Conservation (phyloP, 2,888 invertebrate species). For the Ochropleura leucogaster region DNA sequence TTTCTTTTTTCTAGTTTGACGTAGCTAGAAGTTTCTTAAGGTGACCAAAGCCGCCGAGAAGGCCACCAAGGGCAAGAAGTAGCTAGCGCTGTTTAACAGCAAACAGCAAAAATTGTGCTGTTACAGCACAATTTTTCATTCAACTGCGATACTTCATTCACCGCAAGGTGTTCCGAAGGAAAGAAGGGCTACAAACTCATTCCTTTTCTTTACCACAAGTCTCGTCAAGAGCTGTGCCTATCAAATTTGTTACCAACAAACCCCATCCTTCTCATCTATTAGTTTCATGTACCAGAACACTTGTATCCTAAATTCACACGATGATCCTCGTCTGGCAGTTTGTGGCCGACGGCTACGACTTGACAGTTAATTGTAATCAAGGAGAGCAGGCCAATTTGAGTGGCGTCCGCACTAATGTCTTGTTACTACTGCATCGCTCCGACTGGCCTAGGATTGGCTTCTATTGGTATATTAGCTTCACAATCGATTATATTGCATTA, state of each 20-base stretch:
- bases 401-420: constrained; percentile 77
- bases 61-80: constrained; percentile 98
- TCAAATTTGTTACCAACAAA: constrained; percentile 14
- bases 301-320: constrained; percentile 70
- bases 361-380: constrained; percentile 84
- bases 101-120: too few relatives aligned
- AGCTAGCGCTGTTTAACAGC: constrained; percentile 92
- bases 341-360: constrained; percentile 76
- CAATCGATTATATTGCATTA: constrained; percentile 41
- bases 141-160: constrained; percentile 95
- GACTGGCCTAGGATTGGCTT: constrained; percentile 57
- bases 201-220: constrained; percentile 80
- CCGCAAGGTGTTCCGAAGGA: constrained; percentile 97
- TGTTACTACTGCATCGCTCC: constrained; percentile 69
- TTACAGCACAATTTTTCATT: constrained; percentile 92
- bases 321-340: constrained; percentile 75
- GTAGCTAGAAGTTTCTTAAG: constrained; percentile 88
- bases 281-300: constrained; percentile 51
- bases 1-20: too few relatives aligned
- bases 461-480: constrained; percentile 67
- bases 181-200: constrained; percentile 92
- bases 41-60: constrained; percentile 99
- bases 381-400: constrained; percentile 81
- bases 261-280: constrained; percentile 32
- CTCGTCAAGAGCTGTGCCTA: background rate